These are phyloP conservation scores for Myxocyprinus asiaticus DNA, from an alignment of 2,113 vertebrate species.

Conservation along the genomic window DNA sequence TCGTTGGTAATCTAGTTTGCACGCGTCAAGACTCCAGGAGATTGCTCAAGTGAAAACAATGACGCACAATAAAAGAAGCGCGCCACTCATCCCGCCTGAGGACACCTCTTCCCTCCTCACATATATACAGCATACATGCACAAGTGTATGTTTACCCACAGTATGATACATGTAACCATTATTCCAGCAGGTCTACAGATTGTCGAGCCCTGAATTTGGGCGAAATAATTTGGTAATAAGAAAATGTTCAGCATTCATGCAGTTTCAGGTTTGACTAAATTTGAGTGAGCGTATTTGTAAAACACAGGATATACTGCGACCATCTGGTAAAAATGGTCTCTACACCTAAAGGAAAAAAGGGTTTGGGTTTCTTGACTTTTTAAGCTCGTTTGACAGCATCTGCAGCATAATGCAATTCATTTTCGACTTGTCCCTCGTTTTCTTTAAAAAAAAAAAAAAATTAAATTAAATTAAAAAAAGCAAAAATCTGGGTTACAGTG, in stretches of 20 bases:
- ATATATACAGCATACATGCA: not conserved
- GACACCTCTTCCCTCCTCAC: not conserved
- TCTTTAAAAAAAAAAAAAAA: too few relatives aligned
- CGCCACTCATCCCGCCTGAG: slow-evolving; percentile 51
- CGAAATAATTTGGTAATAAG: not conserved
- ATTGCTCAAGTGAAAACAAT: slow-evolving; percentile 41
- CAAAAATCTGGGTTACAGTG: too few relatives aligned
- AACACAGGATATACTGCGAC: slow-evolving; percentile 2
- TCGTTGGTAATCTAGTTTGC: slow-evolving; percentile 1
- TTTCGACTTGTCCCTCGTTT: too few relatives aligned
- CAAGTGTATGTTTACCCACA: not conserved
- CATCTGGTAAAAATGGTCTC: not conserved
- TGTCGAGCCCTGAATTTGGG: not conserved
- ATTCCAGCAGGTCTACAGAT: too few relatives aligned
- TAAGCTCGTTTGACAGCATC: too few relatives aligned
- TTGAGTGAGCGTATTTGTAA: not conserved
- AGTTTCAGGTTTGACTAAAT: not conserved
- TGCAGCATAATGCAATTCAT: too few relatives aligned
- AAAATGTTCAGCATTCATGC: not conserved
- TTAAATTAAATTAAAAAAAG: too few relatives aligned
- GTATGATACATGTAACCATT: not conserved
- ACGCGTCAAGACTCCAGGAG: slow-evolving; percentile 46
- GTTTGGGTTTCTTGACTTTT: too few relatives aligned
- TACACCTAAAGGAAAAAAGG: not conserved
- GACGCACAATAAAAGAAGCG: slow-evolving; percentile 3